These are phyloP conservation scores for Nerophis lumbriciformis DNA, from an alignment of 2,113 vertebrate genomes.

Conservation along the genomic window DNA sequence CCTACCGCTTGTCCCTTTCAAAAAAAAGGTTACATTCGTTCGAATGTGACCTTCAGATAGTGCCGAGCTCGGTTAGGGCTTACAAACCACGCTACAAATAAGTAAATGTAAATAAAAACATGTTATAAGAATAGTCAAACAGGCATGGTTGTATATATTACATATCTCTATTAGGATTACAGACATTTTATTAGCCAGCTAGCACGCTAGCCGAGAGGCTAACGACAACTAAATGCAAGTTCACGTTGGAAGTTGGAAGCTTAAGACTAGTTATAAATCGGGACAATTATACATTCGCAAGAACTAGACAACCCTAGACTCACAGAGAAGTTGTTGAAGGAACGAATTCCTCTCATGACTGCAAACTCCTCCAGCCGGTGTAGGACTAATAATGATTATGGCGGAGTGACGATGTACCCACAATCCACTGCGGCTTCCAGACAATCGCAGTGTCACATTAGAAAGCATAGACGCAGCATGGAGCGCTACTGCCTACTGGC, in stretches of 20 bases:
- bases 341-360: conserved; percentile 65
- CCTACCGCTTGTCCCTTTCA: too few species aligned
- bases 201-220: neutral
- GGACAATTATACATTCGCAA: neutral
- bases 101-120: too few species aligned
- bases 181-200: neutral
- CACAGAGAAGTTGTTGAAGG: conserved; percentile 59
- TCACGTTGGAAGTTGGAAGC: neutral
- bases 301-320: conserved; percentile 16
- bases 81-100: neutral
- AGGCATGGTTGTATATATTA: too few species aligned
- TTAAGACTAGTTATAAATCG: neutral
- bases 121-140: too few species aligned
- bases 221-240: neutral
- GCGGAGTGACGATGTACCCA: conserved; percentile 51
- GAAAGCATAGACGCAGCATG: too few species aligned
- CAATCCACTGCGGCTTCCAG: conserved; percentile 33
- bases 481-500: too few species aligned
- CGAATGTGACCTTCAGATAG: conserved; percentile 53
- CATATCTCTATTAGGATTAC: too few species aligned
- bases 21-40: neutral
- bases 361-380: conserved; percentile 41
- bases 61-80: neutral
- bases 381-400: conserved; percentile 35
- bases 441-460: neutral